Evolutionary conservation across 2,888 invertebrate species (phyloP).

Genomic region (Neocrepidodera transversa): DNA sequence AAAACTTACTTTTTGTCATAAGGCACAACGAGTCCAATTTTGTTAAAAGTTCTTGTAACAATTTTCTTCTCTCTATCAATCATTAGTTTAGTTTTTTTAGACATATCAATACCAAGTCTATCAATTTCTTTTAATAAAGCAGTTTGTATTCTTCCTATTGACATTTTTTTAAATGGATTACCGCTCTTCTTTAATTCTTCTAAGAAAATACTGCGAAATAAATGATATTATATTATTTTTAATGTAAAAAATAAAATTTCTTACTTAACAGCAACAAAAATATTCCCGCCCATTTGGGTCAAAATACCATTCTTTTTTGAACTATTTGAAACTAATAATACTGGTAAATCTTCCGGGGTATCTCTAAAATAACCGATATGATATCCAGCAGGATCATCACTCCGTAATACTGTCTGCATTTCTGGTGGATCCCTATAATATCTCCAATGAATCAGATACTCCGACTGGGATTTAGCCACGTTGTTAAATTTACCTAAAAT

Average conservation of each 20-base stretch:
- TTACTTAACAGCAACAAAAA: conserved; percentile 82
- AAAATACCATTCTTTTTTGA: conserved; percentile 74
- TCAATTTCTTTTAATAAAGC: conserved; percentile 70
- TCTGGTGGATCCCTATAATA: conserved; percentile 95
- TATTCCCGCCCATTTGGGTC: conserved; percentile 75
- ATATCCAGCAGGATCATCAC: conserved; percentile 72
- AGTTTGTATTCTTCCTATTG: conserved; percentile 67
- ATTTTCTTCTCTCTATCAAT: conserved; percentile 68
- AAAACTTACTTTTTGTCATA: conserved; percentile 70
- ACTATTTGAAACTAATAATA: conserved; percentile 80
- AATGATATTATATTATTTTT: conserved; percentile 14
- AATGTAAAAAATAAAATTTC: conserved; percentile 42
- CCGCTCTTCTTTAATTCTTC: conserved; percentile 64
- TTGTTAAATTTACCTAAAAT: conserved; percentile 62
- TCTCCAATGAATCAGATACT: conserved; percentile 85
- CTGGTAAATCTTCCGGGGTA: conserved; percentile 74
- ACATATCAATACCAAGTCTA: conserved; percentile 66
- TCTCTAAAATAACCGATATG: conserved; percentile 94
- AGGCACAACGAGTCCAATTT: conserved; percentile 85
- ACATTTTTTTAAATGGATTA: conserved; percentile 70
- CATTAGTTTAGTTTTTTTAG: conserved; percentile 66
- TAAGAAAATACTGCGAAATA: conserved; percentile 62
- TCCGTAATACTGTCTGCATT: conserved; percentile 82
- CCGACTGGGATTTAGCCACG: conserved; percentile 59
- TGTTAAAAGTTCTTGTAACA: conserved; percentile 79